These are phyloP conservation scores for Pantherophis guttatus DNA, from an alignment of 2,113 vertebrate genomes.

Conservation along the genomic window DNA sequence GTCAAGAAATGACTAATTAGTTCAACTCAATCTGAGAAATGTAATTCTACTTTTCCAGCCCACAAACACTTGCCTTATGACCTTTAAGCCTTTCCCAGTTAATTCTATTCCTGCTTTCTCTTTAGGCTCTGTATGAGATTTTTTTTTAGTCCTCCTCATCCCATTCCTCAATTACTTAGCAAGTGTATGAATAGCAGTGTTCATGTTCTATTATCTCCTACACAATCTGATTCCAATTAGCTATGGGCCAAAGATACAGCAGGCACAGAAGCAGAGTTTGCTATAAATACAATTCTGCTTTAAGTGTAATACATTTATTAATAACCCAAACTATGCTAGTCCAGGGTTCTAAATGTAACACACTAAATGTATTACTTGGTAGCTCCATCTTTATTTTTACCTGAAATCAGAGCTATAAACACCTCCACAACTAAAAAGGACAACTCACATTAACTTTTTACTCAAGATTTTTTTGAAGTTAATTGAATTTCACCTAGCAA, in stretches of 20 bases:
- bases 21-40: neutral
- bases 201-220: neutral
- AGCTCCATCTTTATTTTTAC: neutral
- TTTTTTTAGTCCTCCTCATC: neutral
- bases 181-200: neutral
- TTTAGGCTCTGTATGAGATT: neutral
- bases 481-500: constrained; percentile 24
- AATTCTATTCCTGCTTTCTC: neutral
- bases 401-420: constrained; percentile 16
- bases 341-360: constrained; percentile 2
- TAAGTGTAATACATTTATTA: constrained; percentile 62
- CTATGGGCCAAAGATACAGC: neutral
- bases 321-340: constrained; percentile 52
- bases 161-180: neutral
- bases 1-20: neutral
- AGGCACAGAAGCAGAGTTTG: constrained; percentile 54
- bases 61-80: neutral
- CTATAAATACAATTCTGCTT: constrained; percentile 58
- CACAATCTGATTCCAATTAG: neutral
- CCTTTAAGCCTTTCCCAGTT: neutral
- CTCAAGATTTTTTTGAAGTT: constrained; percentile 3
- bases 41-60: neutral
- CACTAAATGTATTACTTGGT: neutral
- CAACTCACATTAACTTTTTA: constrained; percentile 41
- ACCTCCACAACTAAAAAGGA: constrained; percentile 44